Base-by-base conservation (phyloP, 2,888 invertebrate genomes). In the Xylophagus ater region DNA sequence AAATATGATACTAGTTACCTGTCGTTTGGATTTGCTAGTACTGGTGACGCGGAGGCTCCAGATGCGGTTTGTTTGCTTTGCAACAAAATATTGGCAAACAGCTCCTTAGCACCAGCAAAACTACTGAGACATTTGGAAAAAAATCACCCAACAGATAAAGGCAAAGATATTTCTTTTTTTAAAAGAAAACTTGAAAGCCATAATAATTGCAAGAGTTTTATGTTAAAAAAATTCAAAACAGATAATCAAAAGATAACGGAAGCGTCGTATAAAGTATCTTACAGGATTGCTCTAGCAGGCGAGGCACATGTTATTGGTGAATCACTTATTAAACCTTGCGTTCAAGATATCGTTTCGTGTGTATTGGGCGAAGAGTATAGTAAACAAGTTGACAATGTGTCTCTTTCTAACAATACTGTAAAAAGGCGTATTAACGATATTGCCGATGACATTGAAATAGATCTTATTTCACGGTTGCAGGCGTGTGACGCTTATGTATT, bases 1-100 rank as follows among this genome's bases (percentile, higher is more conserved):
- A n/a, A n/a, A n/a, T n/a, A n/a, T n/a, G n/a, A n/a, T n/a, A n/a
- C n/a, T n/a, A n/a, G n/a, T n/a, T n/a, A n/a, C n/a, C n/a, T n/a
- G n/a, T n/a, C n/a, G n/a, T n/a, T n/a, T 61, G 93, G 50, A 69
- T 74, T 37, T 37, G 30, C 15, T 4, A 30, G 30, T 37, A 37
- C 37, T 37, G 31, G 31, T 30, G 37, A 37, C 31, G 31, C 30
- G 21, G 30, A 32, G 20, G 37, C 37, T 41, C 37, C 24, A 37
- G 37, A 41, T 41, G 32, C 36, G 37, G 37, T 36, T 36, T 37
- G 37, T 32, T 41, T 41, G 26, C 33, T n/a, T n/a, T n/a, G n/a
- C n/a, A n/a, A n/a, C n/a, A n/a, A n/a, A n/a, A n/a, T n/a, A n/a
- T n/a, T n/a, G 30, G 24, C 31, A 26, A 24, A 36, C 15, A 36